These are phyloP conservation scores for Cantharis rufa DNA, from an alignment of 2,888 invertebrate species.

Conservation along the genomic window DNA sequence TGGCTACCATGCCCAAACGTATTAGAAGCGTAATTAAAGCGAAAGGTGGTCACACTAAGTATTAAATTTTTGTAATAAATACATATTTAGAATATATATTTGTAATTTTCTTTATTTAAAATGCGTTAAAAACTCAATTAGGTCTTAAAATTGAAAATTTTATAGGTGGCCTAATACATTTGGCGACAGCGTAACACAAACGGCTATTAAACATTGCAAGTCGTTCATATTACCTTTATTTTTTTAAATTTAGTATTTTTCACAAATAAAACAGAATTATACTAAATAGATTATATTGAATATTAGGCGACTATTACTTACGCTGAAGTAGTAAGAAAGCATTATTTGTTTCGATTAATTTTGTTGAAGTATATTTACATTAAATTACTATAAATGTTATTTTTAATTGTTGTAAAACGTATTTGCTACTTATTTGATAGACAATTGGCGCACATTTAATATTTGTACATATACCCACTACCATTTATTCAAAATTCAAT, in stretches of 20 bases:
- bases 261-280: not conserved
- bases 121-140: too few relatives aligned
- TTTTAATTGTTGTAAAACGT: not conserved
- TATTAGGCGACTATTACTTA: not conserved
- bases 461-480: not conserved
- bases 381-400: not conserved
- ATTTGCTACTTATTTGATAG: not conserved
- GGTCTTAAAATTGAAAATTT: too few relatives aligned
- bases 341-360: not conserved
- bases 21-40: too few relatives aligned
- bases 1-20: too few relatives aligned
- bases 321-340: not conserved
- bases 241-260: not conserved
- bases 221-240: not conserved
- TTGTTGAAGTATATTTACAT: not conserved
- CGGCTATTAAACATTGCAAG: not conserved
- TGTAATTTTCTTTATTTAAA: too few relatives aligned
- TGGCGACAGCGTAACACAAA: too few relatives aligned
- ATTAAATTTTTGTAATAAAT: too few relatives aligned
- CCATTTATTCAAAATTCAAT: slow-evolving; percentile 27
- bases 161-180: too few relatives aligned
- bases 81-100: too few relatives aligned
- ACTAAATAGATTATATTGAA: too few relatives aligned
- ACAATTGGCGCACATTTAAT: not conserved
- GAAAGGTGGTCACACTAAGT: too few relatives aligned